A percentile compares a stretch with the other conserved stretches of the same genome.
phyloP scores from a whole-genome alignment of 2,797 vertebrate genomes.

The Propithecus perrieri region DNA sequence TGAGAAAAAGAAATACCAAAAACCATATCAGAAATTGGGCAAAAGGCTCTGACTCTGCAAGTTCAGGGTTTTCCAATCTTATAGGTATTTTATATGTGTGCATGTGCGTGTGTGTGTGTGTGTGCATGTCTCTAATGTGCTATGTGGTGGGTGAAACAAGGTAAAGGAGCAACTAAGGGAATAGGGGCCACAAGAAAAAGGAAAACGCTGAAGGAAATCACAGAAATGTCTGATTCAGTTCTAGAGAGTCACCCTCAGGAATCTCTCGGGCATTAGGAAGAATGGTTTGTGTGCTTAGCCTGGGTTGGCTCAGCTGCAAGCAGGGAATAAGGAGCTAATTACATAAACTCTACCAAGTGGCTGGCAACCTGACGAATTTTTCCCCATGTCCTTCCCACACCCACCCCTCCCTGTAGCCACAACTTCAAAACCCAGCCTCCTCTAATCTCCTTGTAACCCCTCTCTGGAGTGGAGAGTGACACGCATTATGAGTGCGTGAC shows the following conservation, averaged over 20 bases:
- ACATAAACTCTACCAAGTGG: constrained; percentile 62
- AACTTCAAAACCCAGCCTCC: background rate
- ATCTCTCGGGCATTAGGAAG: constrained; percentile 38
- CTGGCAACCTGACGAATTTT: constrained; percentile 53
- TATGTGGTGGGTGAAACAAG: constrained; percentile 42
- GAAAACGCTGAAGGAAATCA: constrained; percentile 56
- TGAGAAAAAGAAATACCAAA: constrained; percentile 17
- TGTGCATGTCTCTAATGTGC: background rate
- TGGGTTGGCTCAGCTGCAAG: constrained; percentile 51
- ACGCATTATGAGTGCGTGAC: background rate
- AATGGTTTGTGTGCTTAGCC: constrained; percentile 49
- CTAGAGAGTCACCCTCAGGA: constrained; percentile 67
- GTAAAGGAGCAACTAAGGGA: constrained; percentile 42
- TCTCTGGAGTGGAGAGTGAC: background rate
- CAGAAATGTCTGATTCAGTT: constrained; percentile 62
- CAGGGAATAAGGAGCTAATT: constrained; percentile 51
- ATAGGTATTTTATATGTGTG: background rate
- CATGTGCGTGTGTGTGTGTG: no score
- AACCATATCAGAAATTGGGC: background rate
- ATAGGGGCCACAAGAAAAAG: constrained; percentile 40
- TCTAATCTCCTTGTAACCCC: constrained; percentile 14
- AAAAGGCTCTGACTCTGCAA: constrained; percentile 22
- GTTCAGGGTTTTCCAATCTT: constrained; percentile 37
- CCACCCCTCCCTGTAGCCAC: background rate
- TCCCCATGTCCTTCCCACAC: constrained; percentile 22